Evolutionary conservation across 2,113 vertebrate genomes (phyloP).

Genomic region (Lonchura striata): DNA sequence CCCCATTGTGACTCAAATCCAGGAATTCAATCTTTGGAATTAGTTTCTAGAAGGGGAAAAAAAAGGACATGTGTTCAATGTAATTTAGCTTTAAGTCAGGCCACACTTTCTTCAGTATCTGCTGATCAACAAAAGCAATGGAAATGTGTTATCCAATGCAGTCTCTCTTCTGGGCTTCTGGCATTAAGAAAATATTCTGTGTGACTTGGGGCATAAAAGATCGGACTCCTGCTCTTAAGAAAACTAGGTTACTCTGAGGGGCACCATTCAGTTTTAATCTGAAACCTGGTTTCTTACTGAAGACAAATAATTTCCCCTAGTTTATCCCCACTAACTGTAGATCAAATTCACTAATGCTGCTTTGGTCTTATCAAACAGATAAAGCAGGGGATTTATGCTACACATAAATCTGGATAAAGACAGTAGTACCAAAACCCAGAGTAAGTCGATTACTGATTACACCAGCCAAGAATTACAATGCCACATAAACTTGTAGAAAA

Average conservation of each 20-base stretch:
- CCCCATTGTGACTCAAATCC: conserved; percentile 92
- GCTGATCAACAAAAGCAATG: neutral
- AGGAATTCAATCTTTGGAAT: conserved; percentile 94
- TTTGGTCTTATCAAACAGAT: neutral
- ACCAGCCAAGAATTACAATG: neutral
- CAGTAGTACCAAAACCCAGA: neutral
- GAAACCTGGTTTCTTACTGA: neutral
- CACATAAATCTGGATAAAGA: neutral
- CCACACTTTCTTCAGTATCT: neutral
- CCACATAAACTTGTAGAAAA: neutral
- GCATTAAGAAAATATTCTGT: neutral
- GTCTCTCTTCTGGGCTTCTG: neutral
- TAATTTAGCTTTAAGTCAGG: neutral
- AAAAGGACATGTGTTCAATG: neutral
- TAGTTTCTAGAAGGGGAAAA: conserved; percentile 80
- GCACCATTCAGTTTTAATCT: neutral
- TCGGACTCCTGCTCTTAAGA: neutral
- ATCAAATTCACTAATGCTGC: neutral
- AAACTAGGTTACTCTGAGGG: neutral
- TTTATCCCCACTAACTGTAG: neutral
- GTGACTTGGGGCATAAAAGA: neutral
- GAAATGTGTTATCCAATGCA: neutral
- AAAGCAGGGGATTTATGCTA: neutral
- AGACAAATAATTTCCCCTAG: neutral
- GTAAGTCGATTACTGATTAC: neutral